Conservation (phyloP, 2,888 invertebrate species). For the Deilephila porcellus region DNA sequence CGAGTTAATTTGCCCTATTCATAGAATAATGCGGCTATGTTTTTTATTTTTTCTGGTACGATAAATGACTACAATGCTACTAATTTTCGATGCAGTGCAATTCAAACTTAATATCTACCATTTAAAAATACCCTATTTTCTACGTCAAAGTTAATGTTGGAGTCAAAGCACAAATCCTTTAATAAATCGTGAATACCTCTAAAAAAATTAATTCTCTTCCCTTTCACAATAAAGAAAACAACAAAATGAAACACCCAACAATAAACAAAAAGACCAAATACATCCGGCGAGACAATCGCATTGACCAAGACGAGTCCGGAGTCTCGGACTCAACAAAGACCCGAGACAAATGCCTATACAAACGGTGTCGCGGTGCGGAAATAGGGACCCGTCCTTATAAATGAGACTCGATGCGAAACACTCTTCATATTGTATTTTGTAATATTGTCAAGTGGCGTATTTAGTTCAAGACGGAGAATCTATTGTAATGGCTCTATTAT, state of each 20-base stretch:
- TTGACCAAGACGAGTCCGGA: not conserved
- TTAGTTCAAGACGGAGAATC: not conserved
- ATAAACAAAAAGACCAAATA: not conserved
- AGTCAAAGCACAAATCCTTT: too few species aligned
- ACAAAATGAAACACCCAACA: not conserved
- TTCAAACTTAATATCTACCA: too few species aligned
- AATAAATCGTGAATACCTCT: too few species aligned
- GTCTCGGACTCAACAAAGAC: slow-evolving; percentile 8
- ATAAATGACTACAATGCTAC: too few species aligned
- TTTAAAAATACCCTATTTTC: too few species aligned
- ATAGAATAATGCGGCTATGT: not conserved
- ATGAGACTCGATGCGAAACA: not conserved
- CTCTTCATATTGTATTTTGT: not conserved
- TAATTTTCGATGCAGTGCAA: too few species aligned
- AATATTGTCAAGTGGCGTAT: not conserved
- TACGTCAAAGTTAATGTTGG: too few species aligned
- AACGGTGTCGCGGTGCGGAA: slow-evolving; percentile 7
- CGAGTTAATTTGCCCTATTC: slow-evolving; percentile 1
- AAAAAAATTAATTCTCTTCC: not conserved
- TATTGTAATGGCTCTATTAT: not conserved
- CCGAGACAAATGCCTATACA: slow-evolving; percentile 15
- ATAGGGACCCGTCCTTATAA: not conserved
- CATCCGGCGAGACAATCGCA: not conserved
- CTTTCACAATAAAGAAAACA: not conserved
- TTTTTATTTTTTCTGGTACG: not conserved